These are phyloP conservation scores for Carcina quercana DNA, from an alignment of 2,888 invertebrate genomes.

Conservation along the genomic window DNA sequence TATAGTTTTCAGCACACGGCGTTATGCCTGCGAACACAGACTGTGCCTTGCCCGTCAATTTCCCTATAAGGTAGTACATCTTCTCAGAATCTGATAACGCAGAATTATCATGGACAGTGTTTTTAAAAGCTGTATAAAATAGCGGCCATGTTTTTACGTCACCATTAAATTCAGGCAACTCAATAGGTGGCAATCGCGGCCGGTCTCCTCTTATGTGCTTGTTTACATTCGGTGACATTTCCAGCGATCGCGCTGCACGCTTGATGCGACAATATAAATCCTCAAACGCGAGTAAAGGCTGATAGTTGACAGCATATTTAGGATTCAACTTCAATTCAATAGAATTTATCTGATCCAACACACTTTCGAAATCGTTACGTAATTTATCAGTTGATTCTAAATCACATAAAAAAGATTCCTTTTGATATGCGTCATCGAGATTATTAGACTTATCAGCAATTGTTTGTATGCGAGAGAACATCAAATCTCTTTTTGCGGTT, in stretches of 20 bases:
- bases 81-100: slow-evolving; percentile 11
- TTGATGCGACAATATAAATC: background rate
- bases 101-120: slow-evolving; percentile 7
- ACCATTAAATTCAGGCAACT: slow-evolving; percentile 8
- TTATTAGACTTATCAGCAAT: background rate
- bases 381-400: background rate
- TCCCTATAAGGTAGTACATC: slow-evolving; percentile 10
- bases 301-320: background rate
- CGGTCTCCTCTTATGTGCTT: background rate
- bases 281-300: background rate
- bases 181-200: slow-evolving; percentile 3
- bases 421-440: background rate
- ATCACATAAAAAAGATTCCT: background rate
- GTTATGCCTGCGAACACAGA: slow-evolving; percentile 8
- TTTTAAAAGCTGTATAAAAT: slow-evolving; percentile 9
- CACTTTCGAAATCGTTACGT: background rate
- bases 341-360: background rate
- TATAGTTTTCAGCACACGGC: slow-evolving; percentile 12
- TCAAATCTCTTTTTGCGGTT: slow-evolving; percentile 4
- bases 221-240: background rate
- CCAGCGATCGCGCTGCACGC: background rate
- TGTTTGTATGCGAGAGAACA: background rate
- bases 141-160: slow-evolving; percentile 8
- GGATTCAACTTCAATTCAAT: background rate
- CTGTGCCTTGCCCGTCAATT: slow-evolving; percentile 12